A percentile compares a stretch with the other conserved stretches of the same genome.
Evolutionary conservation across 1,140 invertebrate genomes (phyloP).

Genomic region (Probaryconus sp.): DNA sequence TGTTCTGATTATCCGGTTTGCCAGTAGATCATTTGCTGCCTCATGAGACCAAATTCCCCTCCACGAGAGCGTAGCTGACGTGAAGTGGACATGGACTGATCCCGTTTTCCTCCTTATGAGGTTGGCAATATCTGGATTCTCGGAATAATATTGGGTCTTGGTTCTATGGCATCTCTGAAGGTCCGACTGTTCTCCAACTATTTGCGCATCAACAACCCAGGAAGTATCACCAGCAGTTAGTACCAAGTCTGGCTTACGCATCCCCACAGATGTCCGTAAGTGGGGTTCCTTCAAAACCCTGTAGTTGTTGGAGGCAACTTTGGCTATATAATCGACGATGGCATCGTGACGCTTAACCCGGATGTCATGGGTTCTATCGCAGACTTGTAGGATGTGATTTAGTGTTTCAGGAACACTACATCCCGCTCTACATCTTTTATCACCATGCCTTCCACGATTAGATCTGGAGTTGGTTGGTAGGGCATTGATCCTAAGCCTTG

Average conservation of each 20-base stretch:
- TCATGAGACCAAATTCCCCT: slow-evolving; percentile 27
- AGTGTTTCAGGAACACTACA: slow-evolving; percentile 1
- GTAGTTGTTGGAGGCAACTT: too few species aligned
- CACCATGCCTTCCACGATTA: slow-evolving; percentile 40
- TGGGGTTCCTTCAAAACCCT: too few species aligned
- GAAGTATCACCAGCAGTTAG: neutral
- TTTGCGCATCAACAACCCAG: slow-evolving; percentile 39
- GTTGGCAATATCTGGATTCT: neutral
- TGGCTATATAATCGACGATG: slow-evolving; percentile 15
- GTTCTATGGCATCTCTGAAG: slow-evolving; percentile 10
- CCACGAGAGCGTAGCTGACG: slow-evolving; percentile 27
- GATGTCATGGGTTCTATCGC: slow-evolving; percentile 62
- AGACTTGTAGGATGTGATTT: slow-evolving; percentile 20
- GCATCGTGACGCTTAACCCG: slow-evolving; percentile 66
- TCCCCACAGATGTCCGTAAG: neutral
- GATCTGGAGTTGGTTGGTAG: slow-evolving; percentile 40
- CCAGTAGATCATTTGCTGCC: neutral
- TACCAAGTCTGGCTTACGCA: slow-evolving; percentile 45
- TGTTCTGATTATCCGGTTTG: neutral
- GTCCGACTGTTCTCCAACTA: slow-evolving; percentile 12
- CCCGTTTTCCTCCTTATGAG: neutral
- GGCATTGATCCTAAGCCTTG: slow-evolving; percentile 60
- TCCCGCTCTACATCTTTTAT: slow-evolving; percentile 26
- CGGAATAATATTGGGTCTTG: neutral
- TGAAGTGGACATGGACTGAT: neutral